Evolutionary conservation across 2,113 vertebrate genomes (phyloP), one percentile per base, ranked within the genome.

Genomic region (Ibidorhyncha struthersii): DNA sequence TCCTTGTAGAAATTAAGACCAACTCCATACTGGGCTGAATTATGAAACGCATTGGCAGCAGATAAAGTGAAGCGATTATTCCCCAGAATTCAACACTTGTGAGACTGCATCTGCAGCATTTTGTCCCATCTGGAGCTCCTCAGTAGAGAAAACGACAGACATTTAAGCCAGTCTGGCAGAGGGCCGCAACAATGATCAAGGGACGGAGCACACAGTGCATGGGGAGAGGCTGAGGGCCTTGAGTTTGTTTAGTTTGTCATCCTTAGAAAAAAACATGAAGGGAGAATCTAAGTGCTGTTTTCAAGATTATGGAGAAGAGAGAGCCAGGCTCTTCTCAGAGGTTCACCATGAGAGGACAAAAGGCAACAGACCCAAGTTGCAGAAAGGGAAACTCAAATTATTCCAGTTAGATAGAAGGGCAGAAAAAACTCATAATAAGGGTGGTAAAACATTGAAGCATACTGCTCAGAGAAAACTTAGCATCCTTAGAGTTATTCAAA

Each of bases 181-280:
- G 4, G 14, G 45, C 15, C 55, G 45, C 5, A 22, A 23, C 29
- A 67, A 4, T 5, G 32, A 79, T 9, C 0, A 0, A 62, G 25
- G 32, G 26, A 50, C 70, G 18, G 8, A 76, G 23, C 34, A 53
- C 0, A 0, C 40, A 18, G 25, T 1, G 6, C 7, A 43, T 2
- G 2, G 5, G 74, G 17, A 80, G 29, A 67, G 9, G 8, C 21
- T 36, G 73, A 73, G 45, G 5, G 50, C 20, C 27, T 19, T 14
- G 3, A 63, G 14, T 30, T 38, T 76, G 9, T 41, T 78, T 43
- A 15, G 15, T 72, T 80, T 59, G 26, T 50, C 38, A 67, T 27
- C 13, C 59, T 73, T 5, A 52, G 34, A 52, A 59, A 72, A 72
- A 74, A 72, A 47, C 9, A 72, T 38, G 8, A 89, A 22, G 36